phyloP scores from a whole-genome alignment of 2,113 vertebrate species.

The Polypterus senegalus region DNA sequence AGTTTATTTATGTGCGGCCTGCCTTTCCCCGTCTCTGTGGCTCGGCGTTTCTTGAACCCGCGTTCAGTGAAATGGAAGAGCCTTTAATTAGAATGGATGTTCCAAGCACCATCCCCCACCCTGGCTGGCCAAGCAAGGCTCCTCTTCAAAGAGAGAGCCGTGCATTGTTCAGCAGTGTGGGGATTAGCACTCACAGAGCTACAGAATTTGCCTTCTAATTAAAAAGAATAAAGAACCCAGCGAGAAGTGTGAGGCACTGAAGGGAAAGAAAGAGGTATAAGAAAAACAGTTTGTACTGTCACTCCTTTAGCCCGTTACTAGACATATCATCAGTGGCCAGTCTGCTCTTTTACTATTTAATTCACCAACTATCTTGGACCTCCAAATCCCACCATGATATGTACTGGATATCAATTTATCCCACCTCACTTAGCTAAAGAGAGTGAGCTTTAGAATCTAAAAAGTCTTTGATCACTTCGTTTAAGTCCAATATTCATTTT shows the following conservation, averaged over 20 bases:
- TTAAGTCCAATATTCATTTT: too few relatives aligned
- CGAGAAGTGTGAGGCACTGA: constrained; percentile 57
- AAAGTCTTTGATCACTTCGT: too few relatives aligned
- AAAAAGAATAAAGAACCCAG: constrained; percentile 96
- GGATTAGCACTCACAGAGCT: constrained; percentile 98
- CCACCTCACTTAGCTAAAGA: too few relatives aligned
- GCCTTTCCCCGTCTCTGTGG: too few relatives aligned
- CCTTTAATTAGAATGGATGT: too few relatives aligned
- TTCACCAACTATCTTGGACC: constrained; percentile 2
- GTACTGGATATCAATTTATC: too few relatives aligned
- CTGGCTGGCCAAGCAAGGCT: constrained; percentile 37
- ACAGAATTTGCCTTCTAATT: constrained; percentile 99
- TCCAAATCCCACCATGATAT: too few relatives aligned
- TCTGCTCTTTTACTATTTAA: neutral
- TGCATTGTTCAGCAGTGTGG: constrained; percentile 97
- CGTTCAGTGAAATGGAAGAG: too few relatives aligned
- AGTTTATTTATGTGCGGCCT: too few relatives aligned
- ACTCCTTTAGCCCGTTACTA: constrained; percentile 82
- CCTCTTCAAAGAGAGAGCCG: constrained; percentile 97
- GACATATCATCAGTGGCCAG: constrained; percentile 46
- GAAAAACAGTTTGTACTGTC: constrained; percentile 88
- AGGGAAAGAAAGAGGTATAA: constrained; percentile 55
- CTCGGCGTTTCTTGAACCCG: too few relatives aligned
- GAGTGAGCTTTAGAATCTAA: too few relatives aligned
- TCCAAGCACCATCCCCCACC: too few relatives aligned